Base-by-base conservation (phyloP, 1,140 invertebrate genomes). In the Bombus haemorrhoidalis region DNA sequence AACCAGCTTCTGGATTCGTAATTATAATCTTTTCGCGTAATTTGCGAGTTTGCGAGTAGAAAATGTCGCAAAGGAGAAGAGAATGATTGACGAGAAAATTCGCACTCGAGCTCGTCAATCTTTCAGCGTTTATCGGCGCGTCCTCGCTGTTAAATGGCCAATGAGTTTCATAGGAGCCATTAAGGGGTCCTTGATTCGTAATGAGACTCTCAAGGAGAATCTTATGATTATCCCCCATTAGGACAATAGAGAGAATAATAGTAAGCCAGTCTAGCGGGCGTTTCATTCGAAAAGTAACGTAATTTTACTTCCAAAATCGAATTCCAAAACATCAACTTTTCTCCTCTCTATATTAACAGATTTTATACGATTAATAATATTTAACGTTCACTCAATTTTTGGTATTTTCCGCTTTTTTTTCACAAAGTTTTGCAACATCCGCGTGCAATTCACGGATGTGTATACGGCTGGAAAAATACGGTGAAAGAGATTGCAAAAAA, bases 221-320 rank as follows among this genome's bases (percentile, higher is more conserved):
- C 93, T 94, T 92, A 90, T 91, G 92, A 95, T 94, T 94, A 94
- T 94, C 90, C 85, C 81, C 87, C 87, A 94, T 94, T 94, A 93
- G 91, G 89, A 91, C 90, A 93, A 93, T 92, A 90, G 90, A 88
- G 89, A 88, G 91, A 91, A 92, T 92, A 92, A 91, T 91, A 86
- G 90, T 78, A 80, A 91, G 81, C 83, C 82, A 71, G 81, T 87
- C 83, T 89, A 89, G 88, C 85, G 82, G 82, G 87, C 71, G 80
- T 90, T 91, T 90, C 83, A 41, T 68, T 86, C 64, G 78, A 77
- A 87, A 82, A 25, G n/a, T 12, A 22, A 34, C 25, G 37, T 18
- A 76, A 34, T 25, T 83, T 78, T n/a, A 25, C 59, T 71, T 75
- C 2, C 43, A 64, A 57, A 69, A 47, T 57, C 5, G 47, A 59